Evolutionary conservation across 2,888 invertebrate genomes (phyloP), one percentile per base, ranked within the genome.

Genomic region (Acanthoscelides obtectus): DNA sequence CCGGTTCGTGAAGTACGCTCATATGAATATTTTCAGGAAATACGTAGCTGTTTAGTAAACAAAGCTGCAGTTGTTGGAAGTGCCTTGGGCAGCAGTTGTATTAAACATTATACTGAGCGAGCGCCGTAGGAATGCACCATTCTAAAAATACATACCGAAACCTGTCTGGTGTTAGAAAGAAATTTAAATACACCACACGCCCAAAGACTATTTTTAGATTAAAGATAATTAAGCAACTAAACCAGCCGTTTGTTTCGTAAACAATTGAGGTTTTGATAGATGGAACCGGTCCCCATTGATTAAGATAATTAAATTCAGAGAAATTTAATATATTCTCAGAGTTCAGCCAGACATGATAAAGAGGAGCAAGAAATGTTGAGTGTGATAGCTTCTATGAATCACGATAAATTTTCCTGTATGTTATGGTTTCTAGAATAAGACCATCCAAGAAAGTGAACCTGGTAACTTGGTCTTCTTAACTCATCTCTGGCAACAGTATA

Each of bases 81-180:
- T 45, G 45, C 45, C 45, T 45, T 45, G 45, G 17, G 45, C 45
- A 45, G 17, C 45, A 45, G 45, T 45, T 6, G 45, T 45, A 45
- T 45, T 12, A 3, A 45, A 45, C 45, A 45, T 45, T 45, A 45
- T 45, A 45, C 45, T 17, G 17, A 45, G 12, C 45, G 45, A 45
- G 4, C 25, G 8, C 3, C 8, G 25, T 25, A 69, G 20, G 22
- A 69, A 69, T 69, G 69, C 69, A 69, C 5, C 64, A 20, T 69
- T 69, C 22, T 69, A 69, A 65, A 69, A 69, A 69, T 65, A 69
- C 64, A 69, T n/a, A 22, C 22, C 22, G 22, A 69, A 69, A 64
- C 69, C 69, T 22, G 69, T 69, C 65, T 69, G 20, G 22, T n/a
- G 22, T 22, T 45, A 45, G 45, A 45, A 45, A 45, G 45, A 45